Evolutionary conservation across 1,140 invertebrate species (phyloP), one percentile per base, ranked within the genome.

Genomic region (Drosophila erecta): DNA sequence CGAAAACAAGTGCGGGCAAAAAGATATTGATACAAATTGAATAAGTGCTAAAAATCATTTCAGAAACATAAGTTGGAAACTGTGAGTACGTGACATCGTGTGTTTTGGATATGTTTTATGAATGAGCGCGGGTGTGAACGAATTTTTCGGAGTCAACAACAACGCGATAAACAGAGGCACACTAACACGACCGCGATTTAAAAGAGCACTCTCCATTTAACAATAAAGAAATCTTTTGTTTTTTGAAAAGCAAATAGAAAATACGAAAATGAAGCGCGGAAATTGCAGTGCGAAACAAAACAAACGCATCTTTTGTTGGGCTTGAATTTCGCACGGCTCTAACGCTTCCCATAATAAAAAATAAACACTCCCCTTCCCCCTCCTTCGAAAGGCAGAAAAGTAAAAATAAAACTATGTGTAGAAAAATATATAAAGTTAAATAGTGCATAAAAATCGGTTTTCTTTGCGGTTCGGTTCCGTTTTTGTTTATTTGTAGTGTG

Each of bases 191-290:
- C 11, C 37, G 12, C 11, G 27, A 20, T 35, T n/a, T 2, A 37
- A 15, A 50, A 47, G 37, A 38, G 66, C 53, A 65, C 57, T 46
- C 55, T 15, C 41, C 22, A 30, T 84, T 79, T 81, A 81, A 74
- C 75, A 87, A 86, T 61, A 86, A 86, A 86, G 83, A 87, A 83
- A 83, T 83, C 79, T 83, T 83, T 87, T 86, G 81, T 86, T 87
- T 87, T 87, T 87, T 14, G 38, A 44, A 65, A 46, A 69, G 59
- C 61, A 56, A 65, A 59, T 60, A 60, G 64, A 76, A 79, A 74
- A 44, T 55, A 55, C 65, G 58, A 76, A 46, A 79, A 59, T 38
- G 56, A 38, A 87, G 75, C 71, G 57, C 79, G 83, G 75, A 86
- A 87, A 86, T 86, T 87, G 78, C 78, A 86, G 57, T 76, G 78